Conservation (phyloP, 1,140 invertebrate species). For the Drosophila mojavensis region DNA sequence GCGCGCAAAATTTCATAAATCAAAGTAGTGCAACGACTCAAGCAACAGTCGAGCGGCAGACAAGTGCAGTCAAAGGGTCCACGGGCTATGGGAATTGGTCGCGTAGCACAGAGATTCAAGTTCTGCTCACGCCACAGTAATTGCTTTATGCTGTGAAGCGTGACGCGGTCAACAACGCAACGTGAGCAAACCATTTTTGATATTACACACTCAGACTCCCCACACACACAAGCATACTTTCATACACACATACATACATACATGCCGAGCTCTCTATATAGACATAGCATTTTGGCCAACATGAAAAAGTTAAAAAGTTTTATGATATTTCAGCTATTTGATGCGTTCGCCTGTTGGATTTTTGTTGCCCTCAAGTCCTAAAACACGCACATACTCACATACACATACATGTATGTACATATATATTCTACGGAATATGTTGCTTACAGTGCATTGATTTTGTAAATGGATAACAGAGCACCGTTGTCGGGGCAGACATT, state of each 20-base stretch:
- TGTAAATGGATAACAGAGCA: constrained; percentile 28
- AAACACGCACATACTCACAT: background rate
- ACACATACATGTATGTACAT: background rate
- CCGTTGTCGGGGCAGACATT: background rate
- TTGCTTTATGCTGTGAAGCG: constrained; percentile 77
- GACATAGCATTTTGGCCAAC: constrained; percentile 21
- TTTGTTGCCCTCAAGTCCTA: constrained; percentile 9
- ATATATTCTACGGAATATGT: constrained; percentile 19
- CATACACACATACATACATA: constrained; percentile 4
- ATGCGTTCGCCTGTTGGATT: constrained; percentile 46
- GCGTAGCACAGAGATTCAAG: constrained; percentile 53
- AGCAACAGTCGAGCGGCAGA: constrained; percentile 13
- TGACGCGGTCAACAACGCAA: constrained; percentile 77
- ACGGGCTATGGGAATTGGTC: constrained; percentile 1
- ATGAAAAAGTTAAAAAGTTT: constrained; percentile 72
- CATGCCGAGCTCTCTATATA: constrained; percentile 23
- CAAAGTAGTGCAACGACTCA: constrained; percentile 54
- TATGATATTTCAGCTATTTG: constrained; percentile 70
- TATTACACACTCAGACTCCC: constrained; percentile 45
- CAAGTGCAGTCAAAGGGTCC: too few relatives aligned
- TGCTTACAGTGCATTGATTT: constrained; percentile 36
- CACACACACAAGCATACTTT: background rate
- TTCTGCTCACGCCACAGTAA: constrained; percentile 64
- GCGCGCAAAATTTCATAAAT: constrained; percentile 73
- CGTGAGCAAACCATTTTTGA: constrained; percentile 69